Percentiles rank a stretch among this genome's conserved stretches.
Evolutionary conservation across 2,888 invertebrate genomes (phyloP).

Genomic region (Cynaeus angustus): DNA sequence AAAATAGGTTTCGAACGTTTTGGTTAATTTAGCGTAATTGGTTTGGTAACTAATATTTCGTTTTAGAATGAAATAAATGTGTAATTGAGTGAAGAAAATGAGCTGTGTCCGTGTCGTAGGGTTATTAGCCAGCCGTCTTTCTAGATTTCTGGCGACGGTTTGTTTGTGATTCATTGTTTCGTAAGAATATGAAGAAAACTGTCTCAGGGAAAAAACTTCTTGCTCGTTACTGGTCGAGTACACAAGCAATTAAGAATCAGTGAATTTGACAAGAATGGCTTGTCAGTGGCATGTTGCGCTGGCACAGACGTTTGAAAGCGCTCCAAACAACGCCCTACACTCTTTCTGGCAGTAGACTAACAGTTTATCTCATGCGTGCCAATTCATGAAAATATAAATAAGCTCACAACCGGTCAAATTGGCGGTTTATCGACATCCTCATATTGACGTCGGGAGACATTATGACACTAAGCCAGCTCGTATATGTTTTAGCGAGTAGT

Average conservation of each 20-base stretch:
- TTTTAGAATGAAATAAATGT: too few species aligned
- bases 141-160: constrained; percentile 3
- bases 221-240: constrained; percentile 62
- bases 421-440: constrained; percentile 43
- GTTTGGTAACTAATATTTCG: too few species aligned
- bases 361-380: constrained; percentile 49
- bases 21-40: too few species aligned
- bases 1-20: too few species aligned
- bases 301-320: constrained; percentile 63
- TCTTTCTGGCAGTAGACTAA: constrained; percentile 46
- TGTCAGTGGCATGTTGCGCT: constrained; percentile 65
- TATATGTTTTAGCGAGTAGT: constrained; percentile 42
- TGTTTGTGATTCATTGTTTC: constrained; percentile 52
- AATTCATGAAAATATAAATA: constrained; percentile 66
- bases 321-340: constrained; percentile 55
- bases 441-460: constrained; percentile 39
- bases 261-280: constrained; percentile 65
- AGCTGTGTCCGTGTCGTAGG: too few species aligned
- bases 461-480: constrained; percentile 53
- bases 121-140: background rate
- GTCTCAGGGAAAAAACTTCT: constrained; percentile 58
- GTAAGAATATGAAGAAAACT: constrained; percentile 60
- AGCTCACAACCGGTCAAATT: constrained; percentile 52
- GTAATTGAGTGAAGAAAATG: too few species aligned
- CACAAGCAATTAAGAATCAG: constrained; percentile 67